Conservation (phyloP, 2,113 vertebrate genomes). For the Chloropsis hardwickii region DNA sequence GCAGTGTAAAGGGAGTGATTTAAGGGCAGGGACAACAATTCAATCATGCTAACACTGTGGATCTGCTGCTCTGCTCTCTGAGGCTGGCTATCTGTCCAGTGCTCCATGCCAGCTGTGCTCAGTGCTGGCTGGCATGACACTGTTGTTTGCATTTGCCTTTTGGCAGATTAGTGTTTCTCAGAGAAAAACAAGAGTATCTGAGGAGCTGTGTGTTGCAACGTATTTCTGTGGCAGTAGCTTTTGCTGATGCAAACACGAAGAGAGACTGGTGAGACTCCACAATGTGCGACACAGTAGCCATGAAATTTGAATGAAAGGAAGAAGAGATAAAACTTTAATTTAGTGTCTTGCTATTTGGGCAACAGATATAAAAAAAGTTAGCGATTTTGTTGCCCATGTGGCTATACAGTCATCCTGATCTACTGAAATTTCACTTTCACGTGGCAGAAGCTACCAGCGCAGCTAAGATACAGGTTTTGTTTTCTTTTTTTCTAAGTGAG, state of each 20-base stretch:
- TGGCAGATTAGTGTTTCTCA: neutral
- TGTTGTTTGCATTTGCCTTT: neutral
- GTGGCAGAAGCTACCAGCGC: neutral
- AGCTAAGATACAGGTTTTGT: neutral
- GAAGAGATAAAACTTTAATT: neutral
- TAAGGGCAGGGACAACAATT: neutral
- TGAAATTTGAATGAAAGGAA: neutral
- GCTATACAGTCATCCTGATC: neutral
- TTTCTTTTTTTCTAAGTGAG: neutral
- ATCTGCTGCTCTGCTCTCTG: neutral
- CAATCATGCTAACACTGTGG: accelerated
- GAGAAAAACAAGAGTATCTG: neutral
- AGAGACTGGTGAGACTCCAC: neutral
- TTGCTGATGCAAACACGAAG: neutral
- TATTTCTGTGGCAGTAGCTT: neutral
- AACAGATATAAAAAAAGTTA: neutral
- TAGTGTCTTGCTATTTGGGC: neutral
- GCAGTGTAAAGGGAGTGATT: neutral
- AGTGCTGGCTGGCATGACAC: accelerated
- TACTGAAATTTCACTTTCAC: neutral
- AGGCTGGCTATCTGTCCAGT: neutral
- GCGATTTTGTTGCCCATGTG: neutral
- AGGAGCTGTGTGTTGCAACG: accelerated
- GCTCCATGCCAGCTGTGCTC: neutral
- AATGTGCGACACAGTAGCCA: neutral